Conservation (phyloP, 2,113 vertebrate species). For the Hyaena hyaena region DNA sequence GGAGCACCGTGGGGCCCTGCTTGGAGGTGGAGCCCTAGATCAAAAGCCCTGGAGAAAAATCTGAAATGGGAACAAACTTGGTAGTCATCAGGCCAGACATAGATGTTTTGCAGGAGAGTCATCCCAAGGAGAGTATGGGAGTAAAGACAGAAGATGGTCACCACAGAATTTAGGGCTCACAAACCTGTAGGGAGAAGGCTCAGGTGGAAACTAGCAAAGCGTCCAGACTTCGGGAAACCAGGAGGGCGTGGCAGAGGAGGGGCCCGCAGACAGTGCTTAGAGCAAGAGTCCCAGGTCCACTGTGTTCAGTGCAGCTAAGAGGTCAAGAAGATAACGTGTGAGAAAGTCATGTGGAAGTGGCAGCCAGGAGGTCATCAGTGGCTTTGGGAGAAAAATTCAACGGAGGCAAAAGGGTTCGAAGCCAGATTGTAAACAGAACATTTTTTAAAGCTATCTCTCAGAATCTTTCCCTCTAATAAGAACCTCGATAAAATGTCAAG, state of each 20-base stretch:
- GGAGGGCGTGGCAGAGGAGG: neutral
- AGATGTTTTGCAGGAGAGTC: neutral
- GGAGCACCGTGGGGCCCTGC: neutral
- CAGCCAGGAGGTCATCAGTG: neutral
- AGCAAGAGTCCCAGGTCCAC: neutral
- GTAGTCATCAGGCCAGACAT: neutral
- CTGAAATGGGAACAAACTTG: neutral
- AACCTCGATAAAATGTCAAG: conserved; percentile 33
- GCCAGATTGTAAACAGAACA: neutral
- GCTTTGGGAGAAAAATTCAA: neutral
- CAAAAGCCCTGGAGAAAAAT: neutral
- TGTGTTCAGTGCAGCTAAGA: neutral
- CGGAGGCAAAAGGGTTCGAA: neutral
- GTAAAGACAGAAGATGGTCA: neutral
- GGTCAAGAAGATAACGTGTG: neutral
- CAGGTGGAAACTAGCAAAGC: neutral
- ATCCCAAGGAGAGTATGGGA: neutral
- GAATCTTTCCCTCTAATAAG: neutral
- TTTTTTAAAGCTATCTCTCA: neutral
- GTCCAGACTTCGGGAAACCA: neutral
- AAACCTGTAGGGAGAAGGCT: neutral
- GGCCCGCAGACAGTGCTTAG: too few species aligned
- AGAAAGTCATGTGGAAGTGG: neutral
- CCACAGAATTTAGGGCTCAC: neutral
- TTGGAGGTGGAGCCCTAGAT: neutral